Base-by-base conservation (phyloP, 2,888 invertebrate species). In the Phaedon cochleariae region DNA sequence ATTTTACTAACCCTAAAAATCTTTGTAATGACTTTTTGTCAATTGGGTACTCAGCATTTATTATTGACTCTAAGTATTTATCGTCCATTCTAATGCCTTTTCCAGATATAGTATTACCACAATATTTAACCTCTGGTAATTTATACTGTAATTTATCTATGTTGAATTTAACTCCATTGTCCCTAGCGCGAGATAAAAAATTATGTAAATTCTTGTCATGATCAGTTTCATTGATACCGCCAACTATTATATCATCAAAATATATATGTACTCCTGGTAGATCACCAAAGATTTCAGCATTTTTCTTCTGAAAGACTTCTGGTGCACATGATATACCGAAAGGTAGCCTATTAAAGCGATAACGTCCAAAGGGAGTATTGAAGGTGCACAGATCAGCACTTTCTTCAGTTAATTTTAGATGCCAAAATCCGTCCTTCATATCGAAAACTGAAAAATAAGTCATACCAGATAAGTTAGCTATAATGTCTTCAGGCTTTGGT, bases 351-450 rank as follows among this genome's bases (percentile, higher is more conserved):
- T 58, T 58, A n/a, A 63, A 58, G 6, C 22, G n/a, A 45, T 57
- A 63, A n/a, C 51, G 49, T 0, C 59, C 73, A 67, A 68, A 71
- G 2, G 70, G 72, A 17, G 73, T 72, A 37, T 61, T 73, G 64
- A 76, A 77, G 1, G 66, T 69, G 31, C 64, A 67, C 5, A 57
- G 21, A 22, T 57, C 41, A n/a, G 57, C 37, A 57, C 57, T 57
- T 26, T 52, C 1, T n/a, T 52, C 3, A 26, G 21, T 15, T 26
- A 52, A 26, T 26, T 52, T 17, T 7, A 52, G 20, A n/a, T 52
- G 52, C 52, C 52, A 26, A 22, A 57, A 57, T 45, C 26, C 18
- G 45, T 21, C 46, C 6, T 26, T 26, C 26, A 26, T 26, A 6
- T 26, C 26, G 6, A 26, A 5, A 6, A 26, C 26, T 5, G 26